Conservation (phyloP, 2,888 invertebrate genomes). For the Atrina japonica region DNA sequence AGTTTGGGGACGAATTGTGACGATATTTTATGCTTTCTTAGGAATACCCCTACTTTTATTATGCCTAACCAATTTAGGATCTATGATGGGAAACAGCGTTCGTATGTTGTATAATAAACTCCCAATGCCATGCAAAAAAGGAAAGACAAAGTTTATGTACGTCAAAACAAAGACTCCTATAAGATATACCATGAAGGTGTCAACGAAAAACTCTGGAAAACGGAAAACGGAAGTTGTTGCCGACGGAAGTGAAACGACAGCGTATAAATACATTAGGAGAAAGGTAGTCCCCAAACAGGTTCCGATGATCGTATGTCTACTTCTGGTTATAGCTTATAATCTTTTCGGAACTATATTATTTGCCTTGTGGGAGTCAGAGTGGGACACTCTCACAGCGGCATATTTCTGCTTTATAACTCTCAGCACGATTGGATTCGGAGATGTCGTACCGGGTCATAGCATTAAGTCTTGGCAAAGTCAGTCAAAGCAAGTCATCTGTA, state of each 20-base stretch:
- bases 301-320: constrained; percentile 92
- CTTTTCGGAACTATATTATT: constrained; percentile 95
- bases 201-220: neutral
- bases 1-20: constrained; percentile 89
- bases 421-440: constrained; percentile 81
- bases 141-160: neutral
- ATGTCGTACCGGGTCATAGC: constrained; percentile 79
- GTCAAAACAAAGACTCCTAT: neutral
- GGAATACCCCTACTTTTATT: constrained; percentile 98
- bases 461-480: constrained; percentile 72
- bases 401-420: constrained; percentile 81
- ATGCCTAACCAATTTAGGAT: constrained; percentile 96
- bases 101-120: constrained; percentile 89
- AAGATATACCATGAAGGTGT: neutral
- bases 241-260: constrained; percentile 1
- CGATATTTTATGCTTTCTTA: constrained; percentile 95
- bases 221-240: neutral
- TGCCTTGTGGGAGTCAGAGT: constrained; percentile 96
- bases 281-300: constrained; percentile 82
- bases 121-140: constrained; percentile 20
- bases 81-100: constrained; percentile 93
- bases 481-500: constrained; percentile 74
- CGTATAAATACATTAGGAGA: constrained; percentile 26
- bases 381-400: constrained; percentile 93
- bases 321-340: constrained; percentile 93